Base-by-base conservation (phyloP, 2,888 invertebrate species). In the Pantelozetes paolii region DNA sequence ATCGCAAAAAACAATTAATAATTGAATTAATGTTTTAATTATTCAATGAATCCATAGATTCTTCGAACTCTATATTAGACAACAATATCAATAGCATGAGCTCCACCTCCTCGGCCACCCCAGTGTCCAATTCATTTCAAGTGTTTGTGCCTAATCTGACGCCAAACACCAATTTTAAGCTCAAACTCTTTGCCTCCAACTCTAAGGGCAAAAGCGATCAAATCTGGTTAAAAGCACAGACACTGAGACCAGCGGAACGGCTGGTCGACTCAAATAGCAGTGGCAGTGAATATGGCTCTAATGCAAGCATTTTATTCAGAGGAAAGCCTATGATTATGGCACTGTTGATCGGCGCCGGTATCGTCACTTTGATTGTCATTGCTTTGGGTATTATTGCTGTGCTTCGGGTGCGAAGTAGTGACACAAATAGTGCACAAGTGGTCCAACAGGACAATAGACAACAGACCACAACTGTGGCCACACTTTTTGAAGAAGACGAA, bases 171-270 rank as follows among this genome's bases (percentile, higher is more conserved):
- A 57, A 36, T 45, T 75, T 64, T 30, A 30, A 59, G 23, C 54
- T 74, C 18, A 48, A 70, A 59, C 50, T 75, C 18, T 75, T 69
- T 69, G 54, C 75, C 13, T 50, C 23, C 11, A 75, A 75, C 48
- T 45, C 71, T 2, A 75, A 71, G 40, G 75, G 75, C 26, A 59
- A 40, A 26, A 71, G 71, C 48, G 71, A 75, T 32, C 75, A 59
- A 30, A 74, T 62, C 8, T 75, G 74, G 73, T 54, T 75, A 9
- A 45, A 18, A 11, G 75, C 71, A 18, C 71, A 71, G 48, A 75
- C 75, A 13, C 40, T 74, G 20, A 45, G 73, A 18, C 75, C 70
- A 26, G 75, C 75, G 6, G 74, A 75, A 45, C 70, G 67, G 32
- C 45, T 75, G 26, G 54, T 75, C n/a, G 74, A 74, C 28, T 42